Conservation (phyloP, 2,888 invertebrate genomes). For the Synanthedon myopaeformis region DNA sequence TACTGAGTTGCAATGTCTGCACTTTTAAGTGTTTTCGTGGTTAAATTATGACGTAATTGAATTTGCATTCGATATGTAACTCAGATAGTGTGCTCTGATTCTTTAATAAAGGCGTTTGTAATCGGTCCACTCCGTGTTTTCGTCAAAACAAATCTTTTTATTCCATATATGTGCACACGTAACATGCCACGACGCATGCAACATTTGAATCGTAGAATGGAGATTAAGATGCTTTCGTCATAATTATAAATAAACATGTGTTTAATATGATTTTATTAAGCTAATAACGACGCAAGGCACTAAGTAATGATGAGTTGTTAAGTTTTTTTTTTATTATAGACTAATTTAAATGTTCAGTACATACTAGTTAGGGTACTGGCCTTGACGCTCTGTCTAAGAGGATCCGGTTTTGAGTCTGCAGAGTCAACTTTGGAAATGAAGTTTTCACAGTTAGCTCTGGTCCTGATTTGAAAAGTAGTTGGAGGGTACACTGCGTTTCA, state of each 20-base stretch:
- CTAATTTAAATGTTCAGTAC: too few relatives aligned
- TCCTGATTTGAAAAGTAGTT: too few relatives aligned
- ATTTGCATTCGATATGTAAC: slow-evolving; percentile 8
- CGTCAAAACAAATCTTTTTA: slow-evolving; percentile 25
- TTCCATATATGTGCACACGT: slow-evolving; percentile 20
- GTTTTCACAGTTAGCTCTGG: too few relatives aligned
- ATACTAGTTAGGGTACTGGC: too few relatives aligned
- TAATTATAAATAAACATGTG: background rate
- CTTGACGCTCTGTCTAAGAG: too few relatives aligned
- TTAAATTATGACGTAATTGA: slow-evolving; percentile 19
- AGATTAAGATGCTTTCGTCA: slow-evolving; percentile 26
- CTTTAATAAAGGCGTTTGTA: slow-evolving; percentile 27
- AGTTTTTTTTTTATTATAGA: too few relatives aligned
- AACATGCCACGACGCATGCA: background rate
- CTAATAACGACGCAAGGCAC: too few relatives aligned
- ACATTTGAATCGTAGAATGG: slow-evolving; percentile 6
- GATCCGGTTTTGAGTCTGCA: too few relatives aligned
- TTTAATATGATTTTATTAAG: too few relatives aligned
- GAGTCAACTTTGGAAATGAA: too few relatives aligned
- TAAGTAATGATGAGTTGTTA: too few relatives aligned
- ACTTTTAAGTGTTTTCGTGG: background rate
- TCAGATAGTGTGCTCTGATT: background rate
- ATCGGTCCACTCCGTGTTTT: slow-evolving; percentile 25
- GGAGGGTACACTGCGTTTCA: too few relatives aligned
- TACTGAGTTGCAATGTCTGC: background rate